Evolutionary conservation across 2,797 vertebrate genomes (phyloP), one percentile per base, ranked within the genome.

Genomic region (Acipenser ruthenus): DNA sequence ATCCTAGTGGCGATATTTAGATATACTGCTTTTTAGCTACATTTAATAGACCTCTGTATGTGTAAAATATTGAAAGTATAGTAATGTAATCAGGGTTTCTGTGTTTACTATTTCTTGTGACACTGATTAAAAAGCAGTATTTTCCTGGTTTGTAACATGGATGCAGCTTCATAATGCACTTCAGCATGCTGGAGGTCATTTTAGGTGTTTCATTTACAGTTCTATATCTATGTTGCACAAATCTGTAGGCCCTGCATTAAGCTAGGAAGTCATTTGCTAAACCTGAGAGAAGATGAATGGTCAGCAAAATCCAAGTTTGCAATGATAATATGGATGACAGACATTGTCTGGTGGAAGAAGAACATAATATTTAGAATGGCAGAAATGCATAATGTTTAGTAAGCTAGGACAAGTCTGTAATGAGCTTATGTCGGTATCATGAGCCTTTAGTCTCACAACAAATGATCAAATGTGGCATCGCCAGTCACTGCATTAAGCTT

Each of bases 311-410:
- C 48, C 47, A 61, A 59, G 49, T 10, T 11, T 10, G 18, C 63
- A 6, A 37, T 47, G 0, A 37, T 37, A 12, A 55, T 55, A n/a
- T 6, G 48, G 53, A 13, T 60, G 47, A 50, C 65, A 60, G 18
- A 50, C 15, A 60, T 7, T 15, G 11, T 23, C 12, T 65, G n/a
- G 49, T 49, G 47, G 3, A 13, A 18, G 51, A 65, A 58, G 10
- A 10, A 50, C 60, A 52, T 5, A 37, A 52, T 5, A 37, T 37
- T 37, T 37, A 37, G 47, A 50, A 61, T 60, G 37, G 64, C 69
- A 64, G 15, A 69, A 18, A 56, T 64, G 48, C 63, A 64, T 13
- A 63, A 72, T 49, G 56, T 68, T 55, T 65, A 67, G 15, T 7
- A 66, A 11, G 37, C 37, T 5, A 37, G 37, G 55, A 60, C 13